Evolutionary conservation across 1,140 invertebrate genomes (phyloP).

Genomic region (Trachelipus rathkii): DNA sequence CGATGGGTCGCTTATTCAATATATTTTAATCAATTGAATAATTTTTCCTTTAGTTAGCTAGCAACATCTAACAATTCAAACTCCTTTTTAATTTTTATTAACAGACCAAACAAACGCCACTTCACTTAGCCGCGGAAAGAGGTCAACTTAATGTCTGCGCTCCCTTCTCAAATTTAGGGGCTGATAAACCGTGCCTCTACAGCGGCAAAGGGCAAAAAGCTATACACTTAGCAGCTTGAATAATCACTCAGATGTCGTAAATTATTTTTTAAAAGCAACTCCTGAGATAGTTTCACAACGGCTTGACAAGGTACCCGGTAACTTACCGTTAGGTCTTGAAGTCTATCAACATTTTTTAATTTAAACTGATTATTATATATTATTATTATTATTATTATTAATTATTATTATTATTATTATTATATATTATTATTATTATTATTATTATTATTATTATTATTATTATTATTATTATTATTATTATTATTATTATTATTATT

Average conservation of each 20-base stretch:
- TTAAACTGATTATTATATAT: no score
- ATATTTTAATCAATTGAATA: no score
- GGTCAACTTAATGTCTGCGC: conserved; percentile 94
- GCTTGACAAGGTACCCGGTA: conserved; percentile 67
- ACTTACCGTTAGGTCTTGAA: neutral
- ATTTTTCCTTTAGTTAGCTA: no score
- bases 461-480: no score
- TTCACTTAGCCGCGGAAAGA: conserved; percentile 82
- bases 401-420: no score
- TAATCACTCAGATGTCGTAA: conserved; percentile 96
- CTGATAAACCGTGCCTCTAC: conserved; percentile 93
- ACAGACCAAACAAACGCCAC: conserved; percentile 74
- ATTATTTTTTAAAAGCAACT: conserved; percentile 92
- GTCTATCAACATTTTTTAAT: no score
- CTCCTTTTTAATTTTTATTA: conserved; percentile 23
- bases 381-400: no score
- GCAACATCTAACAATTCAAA: neutral
- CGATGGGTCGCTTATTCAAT: no score
- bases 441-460: no score
- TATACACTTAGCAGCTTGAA: conserved; percentile 83
- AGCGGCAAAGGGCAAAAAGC: conserved; percentile 85
- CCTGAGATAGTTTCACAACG: conserved; percentile 84
- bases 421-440: no score
- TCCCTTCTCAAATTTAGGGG: conserved; percentile 87
- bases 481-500: no score